Evolutionary conservation across 1,140 invertebrate species (phyloP).

Genomic region (Drosophila nannoptera): DNA sequence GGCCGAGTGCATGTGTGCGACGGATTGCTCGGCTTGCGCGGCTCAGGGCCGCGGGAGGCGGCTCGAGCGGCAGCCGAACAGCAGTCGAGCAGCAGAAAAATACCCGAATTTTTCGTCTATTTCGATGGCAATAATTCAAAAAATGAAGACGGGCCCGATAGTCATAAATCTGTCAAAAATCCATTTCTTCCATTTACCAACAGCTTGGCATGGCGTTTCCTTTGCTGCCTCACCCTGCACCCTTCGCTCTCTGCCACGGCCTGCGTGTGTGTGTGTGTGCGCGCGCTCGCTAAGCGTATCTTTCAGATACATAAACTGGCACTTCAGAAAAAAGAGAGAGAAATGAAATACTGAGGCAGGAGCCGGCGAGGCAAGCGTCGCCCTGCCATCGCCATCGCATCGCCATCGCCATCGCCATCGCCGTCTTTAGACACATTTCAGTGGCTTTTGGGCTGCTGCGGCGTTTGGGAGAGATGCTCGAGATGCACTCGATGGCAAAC

Average conservation of each 20-base stretch:
- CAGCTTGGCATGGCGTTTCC: slow-evolving; percentile 67
- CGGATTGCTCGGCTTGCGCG: neutral
- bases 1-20: slow-evolving; percentile 25
- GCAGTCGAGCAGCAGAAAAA: slow-evolving; percentile 31
- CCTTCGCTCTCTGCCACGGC: neutral
- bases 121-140: slow-evolving; percentile 79
- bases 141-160: slow-evolving; percentile 77
- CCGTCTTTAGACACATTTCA: slow-evolving; percentile 60
- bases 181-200: slow-evolving; percentile 78
- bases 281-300: slow-evolving; percentile 72
- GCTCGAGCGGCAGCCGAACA: slow-evolving; percentile 3
- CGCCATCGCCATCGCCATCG: neutral
- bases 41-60: slow-evolving; percentile 24
- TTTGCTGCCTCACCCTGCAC: slow-evolving; percentile 41
- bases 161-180: slow-evolving; percentile 79
- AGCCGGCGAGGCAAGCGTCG: slow-evolving; percentile 30
- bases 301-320: slow-evolving; percentile 75
- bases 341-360: slow-evolving; percentile 60
- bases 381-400: slow-evolving; percentile 32
- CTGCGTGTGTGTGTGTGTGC: slow-evolving; percentile 39
- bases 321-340: slow-evolving; percentile 61
- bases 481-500: slow-evolving; percentile 53
- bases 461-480: slow-evolving; percentile 26
- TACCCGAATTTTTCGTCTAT: slow-evolving; percentile 75
- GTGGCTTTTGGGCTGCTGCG: slow-evolving; percentile 57